phyloP scores from a whole-genome alignment of 1,140 invertebrate species.

The Drosophila yakuba region DNA sequence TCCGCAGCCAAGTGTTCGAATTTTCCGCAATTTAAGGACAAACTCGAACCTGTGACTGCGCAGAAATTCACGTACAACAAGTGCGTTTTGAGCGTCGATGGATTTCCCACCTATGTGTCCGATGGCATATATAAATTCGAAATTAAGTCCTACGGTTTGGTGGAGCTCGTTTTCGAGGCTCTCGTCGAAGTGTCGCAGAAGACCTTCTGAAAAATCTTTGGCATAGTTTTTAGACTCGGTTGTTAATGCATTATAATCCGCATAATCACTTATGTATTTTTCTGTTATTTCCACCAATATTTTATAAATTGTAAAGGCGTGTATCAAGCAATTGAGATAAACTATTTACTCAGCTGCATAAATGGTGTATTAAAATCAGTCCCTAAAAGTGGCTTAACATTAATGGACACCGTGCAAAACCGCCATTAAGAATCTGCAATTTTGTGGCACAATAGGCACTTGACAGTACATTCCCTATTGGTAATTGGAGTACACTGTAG shows the following conservation, averaged over 20 bases:
- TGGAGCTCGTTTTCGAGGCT: slow-evolving; percentile 1
- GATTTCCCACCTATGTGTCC: slow-evolving; percentile 22
- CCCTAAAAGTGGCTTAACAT: neutral
- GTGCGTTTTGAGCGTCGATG: slow-evolving; percentile 26
- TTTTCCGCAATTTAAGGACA: slow-evolving; percentile 32
- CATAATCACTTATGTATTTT: too few relatives aligned
- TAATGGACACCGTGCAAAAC: neutral
- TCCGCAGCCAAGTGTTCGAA: slow-evolving; percentile 25
- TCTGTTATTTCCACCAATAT: too few relatives aligned
- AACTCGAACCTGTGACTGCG: neutral
- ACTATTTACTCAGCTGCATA: neutral
- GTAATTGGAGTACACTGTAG: slow-evolving; percentile 12
- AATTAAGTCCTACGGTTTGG: slow-evolving; percentile 4
- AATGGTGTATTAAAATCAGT: neutral
- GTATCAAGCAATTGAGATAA: neutral
- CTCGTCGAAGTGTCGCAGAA: slow-evolving; percentile 19
- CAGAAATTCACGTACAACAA: slow-evolving; percentile 1
- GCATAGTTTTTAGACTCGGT: too few relatives aligned
- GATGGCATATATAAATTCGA: slow-evolving; percentile 29
- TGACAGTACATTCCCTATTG: slow-evolving; percentile 8
- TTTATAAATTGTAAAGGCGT: too few relatives aligned
- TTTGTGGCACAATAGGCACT: slow-evolving; percentile 1
- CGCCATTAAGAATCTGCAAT: neutral
- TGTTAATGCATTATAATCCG: too few relatives aligned
- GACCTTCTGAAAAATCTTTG: too few relatives aligned